Evolutionary conservation across 2,797 vertebrate species (phyloP), one percentile per base, ranked within the genome.

Genomic region (Saxicola maurus): DNA sequence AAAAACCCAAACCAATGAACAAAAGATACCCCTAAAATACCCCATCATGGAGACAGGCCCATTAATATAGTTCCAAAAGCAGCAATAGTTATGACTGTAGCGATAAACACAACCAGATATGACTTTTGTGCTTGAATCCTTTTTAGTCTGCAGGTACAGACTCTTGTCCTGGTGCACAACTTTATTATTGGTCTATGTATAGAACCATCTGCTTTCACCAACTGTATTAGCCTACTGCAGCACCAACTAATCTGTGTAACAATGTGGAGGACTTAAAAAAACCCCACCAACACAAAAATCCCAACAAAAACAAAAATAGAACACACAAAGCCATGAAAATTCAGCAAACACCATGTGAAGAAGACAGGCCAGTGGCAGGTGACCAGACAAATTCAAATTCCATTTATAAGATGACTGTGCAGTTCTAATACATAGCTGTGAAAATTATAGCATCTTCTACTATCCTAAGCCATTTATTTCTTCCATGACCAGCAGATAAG

Each of bases 241-340:
- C 27, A 33, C 15, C 3, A 27, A 43, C 7, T 73, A 62, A 64
- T 13, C 2, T 33, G 14, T 11, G 4, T 49, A 53, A 42, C 8
- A 8, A 11, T 27, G 8, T 40, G 31, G 69, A 69, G 25, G 13
- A 21, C 10, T 69, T 15, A 8, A 23, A 23, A 53, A 76, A 59
- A 4, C 0, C 0, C 10, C 31, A 67, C 6, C 7, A 30, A 1
- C 10, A 55, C 28, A 31, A 48, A 73, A 60, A 67, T 49, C 10
- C 15, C 48, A 28, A 42, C 13, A 8, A 19, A 59, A 79, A 27
- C 8, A 42, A 72, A 16, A 35, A 14, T 11, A 43, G 19, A 40
- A 23, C 12, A 21, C 7, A 15, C 1, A 28, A 35, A 61, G 23
- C 8, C 9, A 71, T 43, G 62, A 60, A 84, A 84, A 74, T 27